Evolutionary conservation across 2,797 vertebrate species (phyloP).

Genomic region (Coracias cyanogaster): DNA sequence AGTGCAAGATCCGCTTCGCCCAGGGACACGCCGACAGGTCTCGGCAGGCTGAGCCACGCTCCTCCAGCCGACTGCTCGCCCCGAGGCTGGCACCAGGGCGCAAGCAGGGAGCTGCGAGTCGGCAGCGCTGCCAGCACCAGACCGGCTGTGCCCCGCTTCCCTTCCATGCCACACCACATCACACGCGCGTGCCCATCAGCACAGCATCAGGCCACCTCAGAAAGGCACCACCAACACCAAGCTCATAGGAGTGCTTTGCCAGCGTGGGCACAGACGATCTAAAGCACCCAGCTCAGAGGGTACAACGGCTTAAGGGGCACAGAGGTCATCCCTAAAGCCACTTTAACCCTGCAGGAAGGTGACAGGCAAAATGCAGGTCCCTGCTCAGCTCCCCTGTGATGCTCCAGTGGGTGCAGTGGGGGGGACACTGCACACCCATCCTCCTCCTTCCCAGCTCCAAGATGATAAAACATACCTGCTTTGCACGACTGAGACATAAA

Average conservation of each 20-base stretch:
- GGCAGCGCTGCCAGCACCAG: not conserved
- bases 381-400: fast-evolving
- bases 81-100: not conserved
- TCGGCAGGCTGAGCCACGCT: constrained; percentile 30
- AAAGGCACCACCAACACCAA: not conserved
- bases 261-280: constrained; percentile 82
- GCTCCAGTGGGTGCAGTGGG: not conserved
- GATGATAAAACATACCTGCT: not conserved
- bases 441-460: not conserved
- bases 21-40: constrained; percentile 18
- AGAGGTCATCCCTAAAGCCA: constrained; percentile 63
- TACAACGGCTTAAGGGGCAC: not conserved
- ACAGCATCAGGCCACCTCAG: fast-evolving
- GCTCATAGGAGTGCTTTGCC: constrained; percentile 34
- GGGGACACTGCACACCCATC: fast-evolving
- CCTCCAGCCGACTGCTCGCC: not conserved
- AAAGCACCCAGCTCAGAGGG: constrained; percentile 77
- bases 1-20: constrained; percentile 8
- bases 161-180: not conserved
- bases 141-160: not conserved
- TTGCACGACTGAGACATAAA: not conserved
- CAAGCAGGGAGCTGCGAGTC: not conserved
- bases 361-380: not conserved
- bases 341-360: not conserved
- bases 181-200: not conserved